Percentiles rank a stretch among this genome's conserved stretches.
Evolutionary conservation across 2,888 invertebrate genomes (phyloP).

Genomic region (Cryptus viduatorius): DNA sequence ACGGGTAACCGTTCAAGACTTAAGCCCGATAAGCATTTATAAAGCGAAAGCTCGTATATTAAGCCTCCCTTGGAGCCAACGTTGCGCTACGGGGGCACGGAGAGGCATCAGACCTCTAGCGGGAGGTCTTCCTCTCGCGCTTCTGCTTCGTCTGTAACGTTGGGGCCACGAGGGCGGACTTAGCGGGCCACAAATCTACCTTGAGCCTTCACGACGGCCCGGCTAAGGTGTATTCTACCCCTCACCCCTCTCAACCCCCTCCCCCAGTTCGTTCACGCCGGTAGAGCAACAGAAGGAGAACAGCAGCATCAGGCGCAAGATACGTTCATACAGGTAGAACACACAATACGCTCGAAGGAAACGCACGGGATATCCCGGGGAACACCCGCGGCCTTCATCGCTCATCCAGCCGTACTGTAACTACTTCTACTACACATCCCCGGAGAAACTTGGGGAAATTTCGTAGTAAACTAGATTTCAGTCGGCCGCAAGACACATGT

Average conservation of each 20-base stretch:
- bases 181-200: conserved; percentile 82
- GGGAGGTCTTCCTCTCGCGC: conserved; percentile 35
- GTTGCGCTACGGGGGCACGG: conserved; percentile 30
- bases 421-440: conserved; percentile 34
- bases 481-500: conserved; percentile 57
- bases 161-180: conserved; percentile 71
- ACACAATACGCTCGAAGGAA: conserved; percentile 19
- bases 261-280: background rate
- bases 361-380: conserved; percentile 30
- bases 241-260: background rate
- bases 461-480: conserved; percentile 61
- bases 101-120: conserved; percentile 17
- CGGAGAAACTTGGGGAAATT: conserved; percentile 56
- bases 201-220: conserved; percentile 70
- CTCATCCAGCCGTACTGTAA: conserved; percentile 52
- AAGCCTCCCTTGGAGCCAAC: conserved; percentile 44
- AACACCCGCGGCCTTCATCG: conserved; percentile 52
- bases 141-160: conserved; percentile 22
- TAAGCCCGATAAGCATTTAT: conserved; percentile 58
- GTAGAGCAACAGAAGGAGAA: conserved; percentile 28
- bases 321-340: conserved; percentile 2
- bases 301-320: conserved; percentile 4
- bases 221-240: conserved; percentile 47
- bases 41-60: conserved; percentile 49
- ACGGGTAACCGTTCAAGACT: conserved; percentile 10